Conservation (phyloP, 2,113 vertebrate genomes). For the human region GRCh38 chr9:72183501-72184000, state of each 20-base stretch:
- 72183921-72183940: neutral
- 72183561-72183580: neutral
- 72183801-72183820: neutral
- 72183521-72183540: neutral
- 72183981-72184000: neutral
- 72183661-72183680: neutral
- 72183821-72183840: neutral
- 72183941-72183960: neutral
- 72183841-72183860: neutral
- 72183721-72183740: neutral
- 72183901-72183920: neutral
- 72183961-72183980: neutral
- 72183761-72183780: neutral
- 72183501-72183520: neutral
- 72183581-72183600: neutral
- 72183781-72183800: neutral
- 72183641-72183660: neutral
- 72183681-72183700: neutral
- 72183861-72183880: neutral
- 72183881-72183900: neutral
- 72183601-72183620: neutral
- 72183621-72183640: neutral
- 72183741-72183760: neutral
- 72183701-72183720: neutral
- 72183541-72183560: neutral